These are phyloP conservation scores for Lepidocyrtinus sp. DNA, from an alignment of 2,888 invertebrate genomes.

Conservation along the genomic window DNA sequence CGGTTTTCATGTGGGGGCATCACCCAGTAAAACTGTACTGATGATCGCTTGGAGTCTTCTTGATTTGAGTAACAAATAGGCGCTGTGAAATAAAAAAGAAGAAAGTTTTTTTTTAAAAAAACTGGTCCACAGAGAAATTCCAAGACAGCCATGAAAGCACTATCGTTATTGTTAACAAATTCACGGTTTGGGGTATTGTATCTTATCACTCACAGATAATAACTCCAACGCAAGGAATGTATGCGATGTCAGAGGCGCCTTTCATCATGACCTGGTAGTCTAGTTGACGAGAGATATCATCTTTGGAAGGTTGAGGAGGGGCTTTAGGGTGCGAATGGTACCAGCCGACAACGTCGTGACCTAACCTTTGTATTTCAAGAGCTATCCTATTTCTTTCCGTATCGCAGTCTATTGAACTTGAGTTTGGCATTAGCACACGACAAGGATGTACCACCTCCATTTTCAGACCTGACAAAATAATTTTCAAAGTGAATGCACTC, in stretches of 20 bases:
- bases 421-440: slow-evolving; percentile 67
- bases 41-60: slow-evolving; percentile 80
- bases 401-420: slow-evolving; percentile 68
- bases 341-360: slow-evolving; percentile 80
- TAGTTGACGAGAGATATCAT: slow-evolving; percentile 91
- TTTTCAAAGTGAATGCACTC: too few relatives aligned
- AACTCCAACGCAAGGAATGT: slow-evolving; percentile 92
- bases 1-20: slow-evolving; percentile 95
- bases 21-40: slow-evolving; percentile 92
- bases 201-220: slow-evolving; percentile 91
- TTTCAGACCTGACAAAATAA: slow-evolving; percentile 62
- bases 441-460: slow-evolving; percentile 69
- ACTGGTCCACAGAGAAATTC: too few relatives aligned
- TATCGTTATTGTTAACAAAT: not conserved
- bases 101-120: slow-evolving; percentile 23
- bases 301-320: slow-evolving; percentile 73
- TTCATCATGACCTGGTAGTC: slow-evolving; percentile 97
- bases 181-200: not conserved
- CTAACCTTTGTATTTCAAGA: slow-evolving; percentile 80
- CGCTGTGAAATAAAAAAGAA: slow-evolving; percentile 76
- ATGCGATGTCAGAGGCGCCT: slow-evolving; percentile 91
- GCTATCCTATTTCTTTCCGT: slow-evolving; percentile 73
- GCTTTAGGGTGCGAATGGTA: slow-evolving; percentile 81
- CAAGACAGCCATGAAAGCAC: too few relatives aligned
- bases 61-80: slow-evolving; percentile 80